These are phyloP conservation scores for Rhinoderma darwinii DNA, from an alignment of 2,113 vertebrate genomes.

Conservation along the genomic window DNA sequence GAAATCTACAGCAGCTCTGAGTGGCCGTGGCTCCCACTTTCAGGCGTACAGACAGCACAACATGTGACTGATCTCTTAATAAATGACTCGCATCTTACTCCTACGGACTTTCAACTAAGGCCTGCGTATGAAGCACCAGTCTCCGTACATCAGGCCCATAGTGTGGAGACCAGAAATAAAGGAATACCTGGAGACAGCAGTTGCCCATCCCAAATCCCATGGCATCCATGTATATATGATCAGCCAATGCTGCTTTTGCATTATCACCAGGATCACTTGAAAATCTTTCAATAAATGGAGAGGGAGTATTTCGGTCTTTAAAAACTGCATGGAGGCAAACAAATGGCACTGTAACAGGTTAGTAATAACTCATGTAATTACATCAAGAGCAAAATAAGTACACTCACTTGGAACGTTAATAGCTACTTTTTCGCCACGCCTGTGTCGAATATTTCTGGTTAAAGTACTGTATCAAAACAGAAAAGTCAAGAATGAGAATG, in stretches of 20 bases:
- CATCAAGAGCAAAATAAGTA: background rate
- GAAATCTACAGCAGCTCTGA: too few species aligned
- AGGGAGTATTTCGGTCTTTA: slow-evolving; percentile 88
- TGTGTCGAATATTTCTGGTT: slow-evolving; percentile 93
- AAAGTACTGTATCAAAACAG: slow-evolving; percentile 79
- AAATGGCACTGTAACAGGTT: slow-evolving; percentile 15
- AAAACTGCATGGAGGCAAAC: slow-evolving; percentile 79
- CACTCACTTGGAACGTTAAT: slow-evolving; percentile 97
- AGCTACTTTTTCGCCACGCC: slow-evolving; percentile 93
- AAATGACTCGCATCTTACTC: too few species aligned
- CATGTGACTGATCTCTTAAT: too few species aligned
- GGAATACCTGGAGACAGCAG: slow-evolving; percentile 94
- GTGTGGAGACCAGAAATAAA: too few species aligned
- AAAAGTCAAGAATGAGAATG: background rate
- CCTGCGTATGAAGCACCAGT: too few species aligned
- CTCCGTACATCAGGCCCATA: too few species aligned
- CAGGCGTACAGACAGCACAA: too few species aligned
- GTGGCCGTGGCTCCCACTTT: too few species aligned
- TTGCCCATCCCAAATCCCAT: slow-evolving; percentile 99
- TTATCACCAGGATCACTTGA: slow-evolving; percentile 88
- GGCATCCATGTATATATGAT: slow-evolving; percentile 97
- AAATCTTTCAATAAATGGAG: slow-evolving; percentile 89
- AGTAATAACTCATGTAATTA: background rate
- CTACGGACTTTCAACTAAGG: too few species aligned
- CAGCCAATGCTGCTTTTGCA: slow-evolving; percentile 79